Conservation (phyloP, 2,797 vertebrate species). For the Darevskia mixta region DNA sequence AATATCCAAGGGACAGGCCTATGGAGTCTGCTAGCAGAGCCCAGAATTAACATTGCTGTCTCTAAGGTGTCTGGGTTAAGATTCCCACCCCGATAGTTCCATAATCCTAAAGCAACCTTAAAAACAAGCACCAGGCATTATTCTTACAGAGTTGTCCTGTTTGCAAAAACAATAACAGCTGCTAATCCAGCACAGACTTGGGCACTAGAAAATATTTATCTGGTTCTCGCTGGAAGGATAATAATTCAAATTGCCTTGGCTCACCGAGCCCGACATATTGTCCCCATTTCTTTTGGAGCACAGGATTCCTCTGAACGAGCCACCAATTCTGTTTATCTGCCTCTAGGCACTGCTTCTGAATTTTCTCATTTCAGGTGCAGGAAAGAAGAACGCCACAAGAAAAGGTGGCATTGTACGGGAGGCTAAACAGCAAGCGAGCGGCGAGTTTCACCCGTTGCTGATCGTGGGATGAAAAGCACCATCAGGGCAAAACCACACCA, state of each 20-base stretch:
- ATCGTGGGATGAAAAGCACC: neutral
- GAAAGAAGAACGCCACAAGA: accelerated
- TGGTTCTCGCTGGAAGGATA: conserved; percentile 6
- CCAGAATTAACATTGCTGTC: neutral
- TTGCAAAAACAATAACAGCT: conserved; percentile 12
- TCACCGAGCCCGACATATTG: neutral
- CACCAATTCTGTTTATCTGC: neutral
- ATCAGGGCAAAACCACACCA: neutral
- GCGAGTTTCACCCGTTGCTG: neutral
- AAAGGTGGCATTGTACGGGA: neutral
- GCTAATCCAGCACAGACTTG: conserved; percentile 20
- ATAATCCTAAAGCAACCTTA: accelerated
- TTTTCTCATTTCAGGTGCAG: neutral
- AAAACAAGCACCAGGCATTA: neutral
- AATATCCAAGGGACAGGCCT: neutral
- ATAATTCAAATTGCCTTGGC: neutral
- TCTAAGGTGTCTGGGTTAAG: neutral
- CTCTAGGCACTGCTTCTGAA: neutral
- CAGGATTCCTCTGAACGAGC: conserved; percentile 4
- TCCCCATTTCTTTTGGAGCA: neutral
- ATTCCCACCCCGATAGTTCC: neutral
- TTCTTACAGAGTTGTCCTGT: neutral
- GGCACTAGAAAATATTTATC: conserved; percentile 35
- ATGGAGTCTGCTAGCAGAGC: neutral
- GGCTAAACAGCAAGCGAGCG: neutral